These are phyloP conservation scores for Hylaea fasciaria DNA, from an alignment of 2,888 invertebrate species.

Conservation along the genomic window DNA sequence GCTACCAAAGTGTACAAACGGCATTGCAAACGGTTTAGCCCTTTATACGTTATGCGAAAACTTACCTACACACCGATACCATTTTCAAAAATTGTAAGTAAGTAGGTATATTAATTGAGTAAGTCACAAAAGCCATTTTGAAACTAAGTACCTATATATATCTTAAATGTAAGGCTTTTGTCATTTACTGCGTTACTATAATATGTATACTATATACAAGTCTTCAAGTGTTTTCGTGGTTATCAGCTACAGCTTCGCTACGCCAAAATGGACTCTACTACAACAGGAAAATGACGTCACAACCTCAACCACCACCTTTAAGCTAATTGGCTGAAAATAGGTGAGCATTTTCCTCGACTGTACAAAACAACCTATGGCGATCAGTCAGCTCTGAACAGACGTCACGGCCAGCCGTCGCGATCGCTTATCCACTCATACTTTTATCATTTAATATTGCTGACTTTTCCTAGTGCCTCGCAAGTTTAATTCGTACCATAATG, in stretches of 20 bases:
- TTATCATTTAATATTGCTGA: conserved; percentile 2
- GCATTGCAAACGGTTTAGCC: no score
- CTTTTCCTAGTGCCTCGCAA: conserved; percentile 9
- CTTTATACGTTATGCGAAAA: no score
- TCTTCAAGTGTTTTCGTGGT: neutral
- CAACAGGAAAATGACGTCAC: conserved; percentile 43
- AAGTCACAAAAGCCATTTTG: no score
- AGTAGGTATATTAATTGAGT: no score
- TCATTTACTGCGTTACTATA: no score
- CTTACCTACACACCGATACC: no score
- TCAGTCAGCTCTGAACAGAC: conserved; percentile 24
- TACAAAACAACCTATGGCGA: conserved; percentile 25
- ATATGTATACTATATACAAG: no score
- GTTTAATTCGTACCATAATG: conserved; percentile 59
- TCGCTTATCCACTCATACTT: conserved; percentile 13
- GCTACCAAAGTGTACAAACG: no score
- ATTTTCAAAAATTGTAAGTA: no score
- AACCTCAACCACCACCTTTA: conserved; percentile 44
- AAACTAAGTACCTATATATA: no score
- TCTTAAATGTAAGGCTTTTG: no score
- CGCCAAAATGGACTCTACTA: conserved; percentile 9
- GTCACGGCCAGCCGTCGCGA: conserved; percentile 26
- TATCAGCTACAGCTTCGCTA: neutral
- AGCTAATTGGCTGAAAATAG: conserved; percentile 62
- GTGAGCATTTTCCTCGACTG: conserved; percentile 43